Conservation (phyloP, 1,140 invertebrate species). For the Megalopta genalis region DNA sequence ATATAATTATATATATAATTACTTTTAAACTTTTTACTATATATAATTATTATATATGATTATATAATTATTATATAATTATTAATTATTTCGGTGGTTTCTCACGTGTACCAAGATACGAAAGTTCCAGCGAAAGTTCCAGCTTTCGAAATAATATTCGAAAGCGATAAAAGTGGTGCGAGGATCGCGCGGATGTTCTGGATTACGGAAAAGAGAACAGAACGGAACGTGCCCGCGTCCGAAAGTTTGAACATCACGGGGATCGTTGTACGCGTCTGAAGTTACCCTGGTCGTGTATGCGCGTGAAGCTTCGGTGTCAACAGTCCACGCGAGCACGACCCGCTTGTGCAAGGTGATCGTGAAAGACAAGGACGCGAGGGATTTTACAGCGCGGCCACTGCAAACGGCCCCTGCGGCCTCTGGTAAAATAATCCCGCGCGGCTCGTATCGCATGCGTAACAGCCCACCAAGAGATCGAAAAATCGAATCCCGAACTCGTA, state of each 20-base stretch:
- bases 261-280: background rate
- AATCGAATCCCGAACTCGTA: constrained; percentile 51
- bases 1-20: too few relatives aligned
- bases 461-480: constrained; percentile 46
- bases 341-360: background rate
- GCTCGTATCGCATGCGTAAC: constrained; percentile 40
- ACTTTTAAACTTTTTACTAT: too few relatives aligned
- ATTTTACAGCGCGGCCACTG: constrained; percentile 23
- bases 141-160: background rate
- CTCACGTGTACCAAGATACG: too few relatives aligned
- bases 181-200: background rate
- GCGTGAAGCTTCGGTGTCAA: constrained; percentile 22
- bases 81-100: too few relatives aligned
- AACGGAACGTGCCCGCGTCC: background rate
- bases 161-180: background rate
- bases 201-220: background rate
- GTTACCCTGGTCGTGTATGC: background rate
- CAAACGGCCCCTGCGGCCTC: constrained; percentile 18
- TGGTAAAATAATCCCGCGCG: constrained; percentile 54
- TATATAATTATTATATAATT: too few relatives aligned
- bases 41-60: too few relatives aligned
- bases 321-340: background rate
- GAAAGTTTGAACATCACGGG: background rate
- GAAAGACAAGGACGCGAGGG: constrained; percentile 45
- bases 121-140: too few relatives aligned